Percentiles rank a stretch among this genome's conserved stretches.
phyloP scores from a whole-genome alignment of 2,797 vertebrate species.

The Halcyon badia region DNA sequence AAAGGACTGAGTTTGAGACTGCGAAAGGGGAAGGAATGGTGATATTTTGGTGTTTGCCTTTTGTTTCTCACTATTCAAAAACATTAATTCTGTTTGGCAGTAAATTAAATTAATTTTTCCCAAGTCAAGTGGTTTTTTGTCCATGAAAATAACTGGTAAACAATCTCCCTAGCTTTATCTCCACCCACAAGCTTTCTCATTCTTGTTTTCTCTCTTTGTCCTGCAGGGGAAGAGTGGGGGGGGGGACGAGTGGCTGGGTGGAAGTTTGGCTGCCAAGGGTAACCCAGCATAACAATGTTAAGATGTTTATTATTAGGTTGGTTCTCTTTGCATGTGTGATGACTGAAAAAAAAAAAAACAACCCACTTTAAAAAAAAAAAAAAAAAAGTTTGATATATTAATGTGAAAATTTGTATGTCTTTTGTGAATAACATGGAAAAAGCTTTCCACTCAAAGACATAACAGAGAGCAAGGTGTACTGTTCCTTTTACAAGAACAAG shows the following conservation, averaged over 20 bases:
- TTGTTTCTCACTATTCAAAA: background rate
- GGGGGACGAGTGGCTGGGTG: background rate
- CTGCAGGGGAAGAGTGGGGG: accelerated
- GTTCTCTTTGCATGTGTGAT: background rate
- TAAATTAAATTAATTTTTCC: background rate
- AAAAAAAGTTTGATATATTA: too few species aligned
- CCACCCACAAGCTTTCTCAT: accelerated
- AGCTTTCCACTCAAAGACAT: background rate
- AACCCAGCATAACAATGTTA: background rate
- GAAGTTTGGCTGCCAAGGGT: background rate
- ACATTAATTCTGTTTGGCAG: background rate
- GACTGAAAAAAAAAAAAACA: background rate
- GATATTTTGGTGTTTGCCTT: background rate
- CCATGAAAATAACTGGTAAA: background rate
- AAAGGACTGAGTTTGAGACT: background rate
- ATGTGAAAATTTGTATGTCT: background rate
- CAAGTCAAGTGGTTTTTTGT: background rate
- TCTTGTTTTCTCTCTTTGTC: background rate
- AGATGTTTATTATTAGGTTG: background rate
- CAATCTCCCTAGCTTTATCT: background rate
- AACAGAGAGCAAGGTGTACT: background rate
- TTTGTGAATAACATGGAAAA: background rate
- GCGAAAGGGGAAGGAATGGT: background rate
- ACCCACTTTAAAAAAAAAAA: too few species aligned
- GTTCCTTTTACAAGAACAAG: background rate